Base-by-base conservation (phyloP, 2,888 invertebrate genomes). In the Auanema freiburgensis region DNA sequence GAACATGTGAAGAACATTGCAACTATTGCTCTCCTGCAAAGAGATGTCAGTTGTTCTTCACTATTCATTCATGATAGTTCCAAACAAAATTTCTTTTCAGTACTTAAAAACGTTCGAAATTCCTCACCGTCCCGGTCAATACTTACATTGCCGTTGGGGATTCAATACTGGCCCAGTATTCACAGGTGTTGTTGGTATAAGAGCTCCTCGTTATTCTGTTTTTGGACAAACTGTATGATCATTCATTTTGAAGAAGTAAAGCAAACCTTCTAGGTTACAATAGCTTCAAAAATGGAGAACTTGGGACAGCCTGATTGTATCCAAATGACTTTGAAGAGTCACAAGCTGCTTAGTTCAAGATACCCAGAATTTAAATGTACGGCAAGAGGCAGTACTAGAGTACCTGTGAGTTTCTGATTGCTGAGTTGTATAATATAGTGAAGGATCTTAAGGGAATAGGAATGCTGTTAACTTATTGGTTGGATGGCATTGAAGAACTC, bases 211-310 rank as follows among this genome's bases (percentile, higher is more conserved):
- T 54, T 83, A 83, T 55, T 78, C 80, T 18, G 76, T 82, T 18
- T 83, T 83, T 58, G 83, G 83, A n/a, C 68, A 67, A 25, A 74
- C 81, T 44, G 82, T 81, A 42, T 23, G 52, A 23, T 3, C 33
- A 8, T 21, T 16, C 16, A 41, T 25, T 59, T 4, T 6, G n/a
- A 18, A 40, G 14, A n/a, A 16, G 10, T 12, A 23, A 10, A 16
- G 16, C 18, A 23, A 52, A 16, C 8, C 8, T 23, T 77, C 50
- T 43, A 78, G 78, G 78, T 77, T 5, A 61, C 74, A n/a, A 59
- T 81, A 25, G 80, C 82, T 0, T 75, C 82, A 2, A 81, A 81
- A 59, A 82, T 82, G 82, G 81, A 82, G 56, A 77, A 71, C 51
- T 66, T 66, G 41, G 82, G 82, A 8, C 63, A 68, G 44, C 81